Evolutionary conservation across 1,140 invertebrate species (phyloP).

Genomic region (Caerostris darwini): DNA sequence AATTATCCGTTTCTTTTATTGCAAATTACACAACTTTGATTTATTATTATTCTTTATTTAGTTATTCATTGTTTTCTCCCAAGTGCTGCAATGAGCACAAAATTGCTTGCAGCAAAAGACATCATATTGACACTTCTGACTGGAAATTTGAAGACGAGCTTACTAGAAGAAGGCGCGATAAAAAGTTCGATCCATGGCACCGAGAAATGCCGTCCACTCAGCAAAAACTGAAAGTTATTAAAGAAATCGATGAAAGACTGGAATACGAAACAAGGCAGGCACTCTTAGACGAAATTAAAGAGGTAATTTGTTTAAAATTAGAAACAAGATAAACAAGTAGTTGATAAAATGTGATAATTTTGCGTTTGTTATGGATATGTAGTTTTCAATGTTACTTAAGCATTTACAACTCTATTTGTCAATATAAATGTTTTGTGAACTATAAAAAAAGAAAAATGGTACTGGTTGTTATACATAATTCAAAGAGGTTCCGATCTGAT

Average conservation of each 20-base stretch:
- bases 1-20: no score
- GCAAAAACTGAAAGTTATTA: not conserved
- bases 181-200: slow-evolving; percentile 3
- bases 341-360: not conserved
- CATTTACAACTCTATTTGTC: no score
- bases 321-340: not conserved
- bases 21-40: no score
- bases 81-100: slow-evolving; percentile 13
- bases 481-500: no score
- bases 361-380: no score
- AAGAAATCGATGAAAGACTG: not conserved
- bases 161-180: not conserved
- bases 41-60: not conserved
- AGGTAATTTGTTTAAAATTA: not conserved
- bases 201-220: not conserved
- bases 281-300: not conserved
- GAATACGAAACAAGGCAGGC: slow-evolving; percentile 11
- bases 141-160: slow-evolving; percentile 43
- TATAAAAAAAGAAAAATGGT: no score
- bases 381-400: no score
- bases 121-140: slow-evolving; percentile 25
- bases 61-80: not conserved
- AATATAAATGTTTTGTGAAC: no score
- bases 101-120: not conserved
- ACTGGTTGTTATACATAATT: no score